A percentile compares a stretch with the other conserved stretches of the same genome.
Evolutionary conservation across 2,797 vertebrate genomes (phyloP).

Genomic region (Crypturellus tataupa): DNA sequence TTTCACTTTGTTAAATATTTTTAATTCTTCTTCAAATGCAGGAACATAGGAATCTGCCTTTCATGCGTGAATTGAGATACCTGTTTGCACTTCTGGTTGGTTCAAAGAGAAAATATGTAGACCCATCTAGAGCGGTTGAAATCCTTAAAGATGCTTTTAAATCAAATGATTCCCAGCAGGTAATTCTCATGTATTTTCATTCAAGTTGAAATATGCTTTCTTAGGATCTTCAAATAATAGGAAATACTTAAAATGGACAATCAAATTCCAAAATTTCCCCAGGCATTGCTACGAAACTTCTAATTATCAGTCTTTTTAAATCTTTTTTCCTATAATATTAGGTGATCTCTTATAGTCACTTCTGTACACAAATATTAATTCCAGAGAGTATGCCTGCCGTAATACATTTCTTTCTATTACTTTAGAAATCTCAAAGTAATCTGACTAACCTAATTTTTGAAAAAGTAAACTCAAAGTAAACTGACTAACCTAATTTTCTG

Average conservation of each 20-base stretch:
- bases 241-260: not conserved
- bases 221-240: not conserved
- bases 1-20: not conserved
- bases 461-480: not conserved
- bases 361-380: not conserved
- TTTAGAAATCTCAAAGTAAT: not conserved
- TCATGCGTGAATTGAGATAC: conserved; percentile 95
- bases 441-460: not conserved
- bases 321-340: not conserved
- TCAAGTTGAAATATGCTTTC: not conserved
- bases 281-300: not conserved
- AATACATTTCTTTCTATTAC: not conserved
- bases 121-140: conserved; percentile 96
- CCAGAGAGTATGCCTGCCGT: fast-evolving
- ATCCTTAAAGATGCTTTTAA: conserved; percentile 99
- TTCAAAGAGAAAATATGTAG: conserved; percentile 97
- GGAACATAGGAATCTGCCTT: conserved; percentile 97
- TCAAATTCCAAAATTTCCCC: not conserved
- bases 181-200: conserved; percentile 68
- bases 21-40: conserved; percentile 65
- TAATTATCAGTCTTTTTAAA: not conserved
- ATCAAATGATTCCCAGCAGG: conserved; percentile 97
- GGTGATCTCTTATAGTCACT: not conserved
- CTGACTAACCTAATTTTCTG: not conserved
- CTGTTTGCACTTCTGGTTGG: conserved; percentile 97